Base-by-base conservation (phyloP, 2,797 vertebrate species). In the Chloroceryle inda region DNA sequence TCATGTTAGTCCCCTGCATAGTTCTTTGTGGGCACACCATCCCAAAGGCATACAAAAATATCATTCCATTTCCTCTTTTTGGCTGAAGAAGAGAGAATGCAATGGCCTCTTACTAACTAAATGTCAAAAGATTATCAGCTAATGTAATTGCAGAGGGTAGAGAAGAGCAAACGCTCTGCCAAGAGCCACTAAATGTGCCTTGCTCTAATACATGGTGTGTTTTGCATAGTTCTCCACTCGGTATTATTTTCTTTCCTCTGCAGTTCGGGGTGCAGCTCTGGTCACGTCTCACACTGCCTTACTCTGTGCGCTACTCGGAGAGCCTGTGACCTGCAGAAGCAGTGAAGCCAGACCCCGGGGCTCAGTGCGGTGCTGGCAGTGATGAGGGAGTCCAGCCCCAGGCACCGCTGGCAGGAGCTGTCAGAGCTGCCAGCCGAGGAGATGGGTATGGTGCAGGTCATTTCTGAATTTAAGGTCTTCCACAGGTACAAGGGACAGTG, bases 401-500 rank as follows among this genome's bases (percentile, higher is more conserved):
- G n/a, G 17, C 35, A 14, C 6, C 5, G 1, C 9, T 5, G 2
- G 26, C 15, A 55, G 55, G 55, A 82, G 3, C 31, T 5, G 23
- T 5, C 47, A 59, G 49, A 73, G 10, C 59, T n/a, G 45, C 5
- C 11, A 22, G 42, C 73, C 38, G 18, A 38, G 47, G 67, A 47
- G 21, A 21, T 18, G 26, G 11, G 10, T 12, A 33, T 23, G 1
- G 22, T 15, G 61, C 38, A n/a, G 59, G 6, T 38, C 3, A 4
- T 35, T 58, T 33, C 56, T 58, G 55, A 55, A 45, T 52, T 15
- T 21, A 35, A 59, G 52, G 19, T n/a, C 31, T 78, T 69, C 49
- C 45, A 37, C 47, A 14, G 4, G 0, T 17, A 31, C 9, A 13
- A 3, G 37, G 5, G 5, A 33, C 1, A 1, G 18, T 0, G 0